Conservation (phyloP, 2,113 vertebrate genomes). For the Daboia siamensis region DNA sequence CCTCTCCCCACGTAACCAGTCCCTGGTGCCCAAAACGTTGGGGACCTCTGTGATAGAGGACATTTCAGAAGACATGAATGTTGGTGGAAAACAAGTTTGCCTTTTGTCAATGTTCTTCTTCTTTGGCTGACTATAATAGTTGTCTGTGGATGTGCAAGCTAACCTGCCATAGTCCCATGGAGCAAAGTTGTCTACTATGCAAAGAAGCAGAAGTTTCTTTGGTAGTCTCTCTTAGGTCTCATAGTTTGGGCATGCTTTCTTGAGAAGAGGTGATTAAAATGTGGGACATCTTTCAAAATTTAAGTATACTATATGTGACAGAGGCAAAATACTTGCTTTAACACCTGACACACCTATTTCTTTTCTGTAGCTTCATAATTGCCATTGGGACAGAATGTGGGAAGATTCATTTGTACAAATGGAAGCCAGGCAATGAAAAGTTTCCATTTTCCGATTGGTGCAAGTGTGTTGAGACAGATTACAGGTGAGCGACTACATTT, state of each 20-base stretch:
- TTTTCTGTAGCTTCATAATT: conserved; percentile 78
- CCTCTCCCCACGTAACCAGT: no score
- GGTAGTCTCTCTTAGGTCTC: background rate
- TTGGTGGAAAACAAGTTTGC: background rate
- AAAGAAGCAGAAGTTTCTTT: background rate
- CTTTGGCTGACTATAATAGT: background rate
- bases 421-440: conserved; percentile 73
- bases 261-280: background rate
- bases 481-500: conserved; percentile 76
- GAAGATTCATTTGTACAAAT: conserved; percentile 82
- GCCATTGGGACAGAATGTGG: conserved; percentile 88
- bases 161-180: background rate
- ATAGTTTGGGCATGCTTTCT: background rate
- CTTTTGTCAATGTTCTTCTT: background rate
- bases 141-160: background rate
- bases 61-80: background rate
- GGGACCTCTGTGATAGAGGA: background rate
- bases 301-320: background rate
- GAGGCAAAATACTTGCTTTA: background rate
- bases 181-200: background rate
- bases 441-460: conserved; percentile 78
- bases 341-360: background rate
- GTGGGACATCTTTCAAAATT: background rate
- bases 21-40: no score
- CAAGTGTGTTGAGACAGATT: conserved; percentile 70